These are phyloP conservation scores for Tinea semifulvella DNA, from an alignment of 2,888 invertebrate species.

Conservation along the genomic window DNA sequence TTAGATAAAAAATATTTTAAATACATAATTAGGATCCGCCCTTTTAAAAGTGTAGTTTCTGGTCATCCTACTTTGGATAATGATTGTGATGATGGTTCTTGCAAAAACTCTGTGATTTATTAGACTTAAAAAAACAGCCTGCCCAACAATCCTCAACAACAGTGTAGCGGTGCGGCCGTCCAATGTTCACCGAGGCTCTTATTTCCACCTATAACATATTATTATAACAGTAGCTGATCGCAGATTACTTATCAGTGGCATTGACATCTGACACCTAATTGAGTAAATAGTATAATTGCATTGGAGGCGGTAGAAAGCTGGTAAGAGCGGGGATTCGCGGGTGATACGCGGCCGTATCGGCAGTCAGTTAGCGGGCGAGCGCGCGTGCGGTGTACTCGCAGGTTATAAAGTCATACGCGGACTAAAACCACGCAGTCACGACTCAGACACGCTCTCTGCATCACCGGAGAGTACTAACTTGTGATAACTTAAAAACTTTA, in stretches of 20 bases:
- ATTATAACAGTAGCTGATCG: neutral
- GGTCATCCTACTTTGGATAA: no score
- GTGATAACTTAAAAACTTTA: neutral
- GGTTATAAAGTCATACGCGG: constrained; percentile 2
- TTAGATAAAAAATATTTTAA: no score
- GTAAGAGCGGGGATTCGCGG: constrained; percentile 6
- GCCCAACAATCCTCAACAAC: neutral
- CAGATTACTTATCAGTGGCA: constrained; percentile 6
- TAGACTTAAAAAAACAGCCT: no score
- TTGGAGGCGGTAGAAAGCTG: constrained; percentile 10
- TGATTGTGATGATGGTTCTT: no score
- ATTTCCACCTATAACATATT: neutral
- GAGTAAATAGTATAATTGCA: constrained; percentile 12
- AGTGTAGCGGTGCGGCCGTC: neutral
- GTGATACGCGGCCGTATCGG: neutral
- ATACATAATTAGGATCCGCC: no score
- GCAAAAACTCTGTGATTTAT: no score
- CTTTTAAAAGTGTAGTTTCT: no score
- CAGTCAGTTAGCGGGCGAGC: constrained; percentile 6
- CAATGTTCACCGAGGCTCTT: neutral
- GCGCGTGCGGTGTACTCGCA: constrained; percentile 8
- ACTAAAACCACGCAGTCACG: constrained; percentile 5
- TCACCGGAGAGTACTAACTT: constrained; percentile 2
- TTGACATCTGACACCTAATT: constrained; percentile 11
- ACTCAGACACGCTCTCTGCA: constrained; percentile 19